Evolutionary conservation across 2,113 vertebrate genomes (phyloP).

Genomic region (Tragelaphus scriptus): DNA sequence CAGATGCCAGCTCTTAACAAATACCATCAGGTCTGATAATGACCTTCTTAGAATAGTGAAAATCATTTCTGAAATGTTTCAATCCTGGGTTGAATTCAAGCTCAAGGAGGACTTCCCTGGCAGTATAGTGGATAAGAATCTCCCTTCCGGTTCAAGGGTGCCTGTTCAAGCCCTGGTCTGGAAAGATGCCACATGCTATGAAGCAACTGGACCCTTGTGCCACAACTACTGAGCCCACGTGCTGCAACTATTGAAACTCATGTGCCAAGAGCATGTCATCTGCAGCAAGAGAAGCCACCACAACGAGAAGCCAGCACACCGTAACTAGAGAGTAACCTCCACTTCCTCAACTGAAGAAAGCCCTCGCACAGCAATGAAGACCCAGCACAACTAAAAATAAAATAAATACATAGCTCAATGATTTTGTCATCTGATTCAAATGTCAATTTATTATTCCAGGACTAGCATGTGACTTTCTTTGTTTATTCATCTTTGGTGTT

Average conservation of each 20-base stretch:
- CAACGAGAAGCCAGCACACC: rapidly evolving
- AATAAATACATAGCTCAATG: neutral
- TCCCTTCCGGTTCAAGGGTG: neutral
- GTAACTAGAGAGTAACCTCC: rapidly evolving
- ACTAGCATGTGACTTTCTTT: neutral
- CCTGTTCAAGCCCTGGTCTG: neutral
- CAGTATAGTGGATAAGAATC: neutral
- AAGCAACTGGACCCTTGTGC: neutral
- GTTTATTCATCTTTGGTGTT: neutral
- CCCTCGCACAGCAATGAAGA: neutral
- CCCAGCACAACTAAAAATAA: neutral
- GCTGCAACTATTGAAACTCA: neutral
- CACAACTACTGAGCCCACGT: neutral
- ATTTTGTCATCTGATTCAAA: slow-evolving; percentile 14
- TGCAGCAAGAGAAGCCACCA: neutral
- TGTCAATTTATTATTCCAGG: neutral
- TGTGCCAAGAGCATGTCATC: neutral
- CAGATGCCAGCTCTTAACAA: neutral
- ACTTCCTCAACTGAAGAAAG: neutral
- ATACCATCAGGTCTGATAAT: neutral
- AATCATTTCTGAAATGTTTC: slow-evolving; percentile 1
- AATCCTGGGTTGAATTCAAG: neutral
- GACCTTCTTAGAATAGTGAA: neutral
- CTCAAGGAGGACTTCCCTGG: neutral
- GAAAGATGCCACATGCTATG: neutral